Evolutionary conservation across 2,113 vertebrate genomes (phyloP), one percentile per base, ranked within the genome.

Genomic region (Solea senegalensis): DNA sequence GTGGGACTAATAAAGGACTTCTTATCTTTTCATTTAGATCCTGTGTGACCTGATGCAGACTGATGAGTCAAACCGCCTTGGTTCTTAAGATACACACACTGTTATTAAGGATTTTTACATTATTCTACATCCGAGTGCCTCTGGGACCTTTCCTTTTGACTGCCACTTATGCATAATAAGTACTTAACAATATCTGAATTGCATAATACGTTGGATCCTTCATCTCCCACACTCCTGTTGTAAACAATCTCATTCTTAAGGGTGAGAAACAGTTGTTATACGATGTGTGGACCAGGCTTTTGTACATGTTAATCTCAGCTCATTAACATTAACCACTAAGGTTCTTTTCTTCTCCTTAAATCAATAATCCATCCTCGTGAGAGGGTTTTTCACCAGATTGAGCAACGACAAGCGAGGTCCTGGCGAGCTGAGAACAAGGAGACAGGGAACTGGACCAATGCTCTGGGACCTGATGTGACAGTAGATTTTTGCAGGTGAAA

Each of bases 341-440:
- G 73, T 83, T 88, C n/a, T 79, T 83, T 74, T 40, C 70, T 69
- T 78, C 49, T 59, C 48, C 43, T 51, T 45, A 41, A 82, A 90
- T 85, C 78, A 87, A 81, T 81, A 89, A 89, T 89, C 78, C 78
- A 54, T 59, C 68, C 82, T 84, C 46, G 71, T 90, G 78, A 78
- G 68, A 83, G 41, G 61, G 78, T 80, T 90, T 90, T 88, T 69
- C 44, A 66, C 50, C 9, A 57, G 78, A 85, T 80, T 83, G 63
- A 76, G 53, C 41, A 61, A 59, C 2, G 6, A 21, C 21, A 21
- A 61, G 60, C 43, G 54, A 69, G 68, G 81, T 78, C 60, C 67
- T 69, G 56, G 27, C 12, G 14, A 65, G 8, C 48, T 63, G 50
- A 61, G 64, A 46, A 15, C 39, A 39, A 73, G 26, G 54, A 80